phyloP scores from a whole-genome alignment of 2,888 invertebrate genomes.

The Sinotaia quadrata region DNA sequence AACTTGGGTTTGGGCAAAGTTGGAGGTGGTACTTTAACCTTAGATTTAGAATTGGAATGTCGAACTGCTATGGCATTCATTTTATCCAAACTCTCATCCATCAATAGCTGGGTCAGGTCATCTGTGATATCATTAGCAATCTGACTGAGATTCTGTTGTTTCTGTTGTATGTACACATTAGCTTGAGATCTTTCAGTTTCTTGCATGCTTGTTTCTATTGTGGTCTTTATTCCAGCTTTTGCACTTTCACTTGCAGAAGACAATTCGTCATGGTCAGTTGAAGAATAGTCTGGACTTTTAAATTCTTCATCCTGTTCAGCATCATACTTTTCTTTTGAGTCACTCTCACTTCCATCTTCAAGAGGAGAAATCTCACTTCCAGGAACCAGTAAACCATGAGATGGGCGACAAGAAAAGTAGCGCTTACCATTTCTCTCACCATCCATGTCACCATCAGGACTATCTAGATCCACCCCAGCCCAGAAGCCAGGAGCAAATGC shows the following conservation, averaged over 20 bases:
- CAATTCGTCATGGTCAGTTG: slow-evolving; percentile 36
- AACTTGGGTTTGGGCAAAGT: slow-evolving; percentile 48
- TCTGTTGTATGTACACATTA: slow-evolving; percentile 7
- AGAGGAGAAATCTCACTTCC: slow-evolving; percentile 48
- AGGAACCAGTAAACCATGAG: slow-evolving; percentile 60
- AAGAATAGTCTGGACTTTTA: slow-evolving; percentile 36
- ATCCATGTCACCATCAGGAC: slow-evolving; percentile 55
- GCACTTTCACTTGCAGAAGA: slow-evolving; percentile 41
- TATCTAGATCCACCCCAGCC: slow-evolving; percentile 64
- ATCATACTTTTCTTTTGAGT: background rate
- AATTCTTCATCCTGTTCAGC: slow-evolving; percentile 2
- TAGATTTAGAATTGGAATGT: slow-evolving; percentile 37
- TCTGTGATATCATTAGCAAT: slow-evolving; percentile 60
- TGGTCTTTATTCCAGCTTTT: background rate
- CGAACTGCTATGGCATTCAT: slow-evolving; percentile 49
- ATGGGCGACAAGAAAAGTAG: slow-evolving; percentile 56
- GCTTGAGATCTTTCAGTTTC: slow-evolving; percentile 20
- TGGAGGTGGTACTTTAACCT: slow-evolving; percentile 40
- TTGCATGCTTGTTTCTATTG: slow-evolving; percentile 35
- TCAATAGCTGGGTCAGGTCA: slow-evolving; percentile 50
- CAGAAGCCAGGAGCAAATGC: slow-evolving; percentile 63
- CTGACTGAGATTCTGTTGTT: slow-evolving; percentile 27
- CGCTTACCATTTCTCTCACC: slow-evolving; percentile 52
- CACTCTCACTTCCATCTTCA: slow-evolving; percentile 1
- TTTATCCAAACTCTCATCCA: slow-evolving; percentile 51